Conservation (phyloP, 2,888 invertebrate species). For the Trichacis sp. region DNA sequence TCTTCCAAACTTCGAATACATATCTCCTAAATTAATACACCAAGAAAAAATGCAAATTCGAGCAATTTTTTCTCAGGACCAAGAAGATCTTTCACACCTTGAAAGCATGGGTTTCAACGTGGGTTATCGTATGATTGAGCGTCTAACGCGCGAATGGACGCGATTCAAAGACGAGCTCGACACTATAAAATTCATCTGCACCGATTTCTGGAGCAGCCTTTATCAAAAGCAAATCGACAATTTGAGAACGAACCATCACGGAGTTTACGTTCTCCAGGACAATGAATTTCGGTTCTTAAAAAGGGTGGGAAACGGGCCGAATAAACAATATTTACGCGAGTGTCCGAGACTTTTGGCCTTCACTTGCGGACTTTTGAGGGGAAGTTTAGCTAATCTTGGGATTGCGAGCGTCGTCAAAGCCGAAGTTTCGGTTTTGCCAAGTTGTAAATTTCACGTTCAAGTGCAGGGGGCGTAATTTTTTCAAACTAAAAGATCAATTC, state of each 20-base stretch:
- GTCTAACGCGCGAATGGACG: constrained; percentile 90
- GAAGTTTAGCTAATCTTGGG: constrained; percentile 94
- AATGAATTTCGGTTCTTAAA: constrained; percentile 92
- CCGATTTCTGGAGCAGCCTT: constrained; percentile 98
- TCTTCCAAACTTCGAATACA: background rate
- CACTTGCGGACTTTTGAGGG: constrained; percentile 95
- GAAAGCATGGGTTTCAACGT: constrained; percentile 89
- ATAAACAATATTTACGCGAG: constrained; percentile 90
- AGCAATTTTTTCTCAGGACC: constrained; percentile 47
- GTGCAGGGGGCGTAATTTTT: constrained; percentile 75
- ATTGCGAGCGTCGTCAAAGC: constrained; percentile 95
- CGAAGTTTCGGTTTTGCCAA: constrained; percentile 92
- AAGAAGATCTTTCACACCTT: constrained; percentile 77
- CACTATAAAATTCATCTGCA: constrained; percentile 98
- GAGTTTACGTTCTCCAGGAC: constrained; percentile 97
- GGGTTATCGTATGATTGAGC: constrained; percentile 86
- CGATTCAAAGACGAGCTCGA: constrained; percentile 97
- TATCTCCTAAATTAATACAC: background rate
- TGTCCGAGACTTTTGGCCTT: constrained; percentile 94
- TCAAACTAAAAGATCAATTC: background rate
- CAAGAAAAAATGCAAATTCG: background rate
- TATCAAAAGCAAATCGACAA: constrained; percentile 99
- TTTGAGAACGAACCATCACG: constrained; percentile 96
- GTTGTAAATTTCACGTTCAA: constrained; percentile 92
- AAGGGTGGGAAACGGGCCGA: constrained; percentile 80